Base-by-base conservation (phyloP, 2,113 vertebrate species). In the Lipophrys pholis region DNA sequence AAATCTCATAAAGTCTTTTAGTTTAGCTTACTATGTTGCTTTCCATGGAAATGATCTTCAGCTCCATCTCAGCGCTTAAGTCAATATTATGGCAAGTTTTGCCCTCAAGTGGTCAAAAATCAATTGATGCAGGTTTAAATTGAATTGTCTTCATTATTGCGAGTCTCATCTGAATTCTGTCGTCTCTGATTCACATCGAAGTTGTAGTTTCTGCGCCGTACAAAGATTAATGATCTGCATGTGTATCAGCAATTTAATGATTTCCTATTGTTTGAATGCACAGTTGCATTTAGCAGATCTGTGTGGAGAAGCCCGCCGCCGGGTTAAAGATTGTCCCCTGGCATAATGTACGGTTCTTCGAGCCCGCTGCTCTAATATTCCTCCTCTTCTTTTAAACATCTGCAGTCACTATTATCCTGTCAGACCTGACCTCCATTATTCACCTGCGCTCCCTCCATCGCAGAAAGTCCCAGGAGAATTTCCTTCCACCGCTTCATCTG, bases 351-450 rank as follows among this genome's bases (percentile, higher is more conserved):
- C 30, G 61, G 61, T 17, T 39, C 14, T 8, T 49, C 30, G 46
- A 36, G 38, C 60, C 53, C 35, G 6, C 48, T 52, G 53, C 51
- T 77, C 53, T 55, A 39, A 76, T 68, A 36, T 69, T 67, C 49
- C n/a, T 52, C 54, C 48, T 71, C 51, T 54, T 66, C 76, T 46
- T 42, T 35, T 70, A 70, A 85, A 68, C 72, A 81, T 83, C 74
- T 81, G 59, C 14, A 40, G 68, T 60, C 78, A 45, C 64, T 21
- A 21, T 78, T 78, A 84, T 85, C 78, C 83, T 73, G 63, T 78
- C 72, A 74, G 14, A 76, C 7, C 58, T 73, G 46, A 54, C 67
- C 80, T 80, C 70, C 73, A 76, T 84, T 81, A 75, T 77, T 64
- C 75, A 55, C 42, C 62, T 46, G 58, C 52, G 51, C 78, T 71